Evolutionary conservation across 2,888 invertebrate species (phyloP), one percentile per base, ranked within the genome.

Genomic region (Cistogaster globosa): DNA sequence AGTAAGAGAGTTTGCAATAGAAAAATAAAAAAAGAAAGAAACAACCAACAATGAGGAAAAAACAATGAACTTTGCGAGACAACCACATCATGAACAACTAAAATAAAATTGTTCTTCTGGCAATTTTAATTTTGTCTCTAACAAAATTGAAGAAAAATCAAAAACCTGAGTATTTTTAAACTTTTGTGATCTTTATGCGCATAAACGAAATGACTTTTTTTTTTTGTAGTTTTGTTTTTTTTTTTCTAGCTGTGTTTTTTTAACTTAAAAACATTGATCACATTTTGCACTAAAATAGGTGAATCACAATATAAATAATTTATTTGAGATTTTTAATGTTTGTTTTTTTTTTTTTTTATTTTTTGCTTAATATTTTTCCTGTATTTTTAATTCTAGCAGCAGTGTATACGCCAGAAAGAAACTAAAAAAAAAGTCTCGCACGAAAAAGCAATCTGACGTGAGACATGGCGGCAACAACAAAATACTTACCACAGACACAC

Each of bases 401-500:
- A 48, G 45, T 74, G 67, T 57, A 26, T 14, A 68, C 45, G 69
- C 18, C 53, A 38, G 60, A 63, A 53, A 63, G 11, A 53, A 57
- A 51, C 22, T 65, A 38, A 26, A 65, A 81, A 69, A 78, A 62
- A 45, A 71, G 32, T 77, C 20, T 42, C 36, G 63, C 32, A 20
- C 51, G 11, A 68, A 38, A 36, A 53, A 60, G 32, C 69, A 38
- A 76, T 72, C 48, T 81, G 82, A 71, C 68, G 71, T 72, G 83
- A 81, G 69, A 77, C 72, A 78, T 55, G 82, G 69, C 77, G 82
- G 76, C 83, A 84, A 80, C 86, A 86, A 79, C 83, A 75, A 84
- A 82, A 79, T 82, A 53, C 80, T 58, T 68, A 32, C 68, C 76
- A 58, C 82, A 79, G 63, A 76, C 76, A 74, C 45, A 74, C 62